These are phyloP conservation scores for Nyctalus aviator DNA, from an alignment of 2,797 vertebrate genomes.

Conservation along the genomic window DNA sequence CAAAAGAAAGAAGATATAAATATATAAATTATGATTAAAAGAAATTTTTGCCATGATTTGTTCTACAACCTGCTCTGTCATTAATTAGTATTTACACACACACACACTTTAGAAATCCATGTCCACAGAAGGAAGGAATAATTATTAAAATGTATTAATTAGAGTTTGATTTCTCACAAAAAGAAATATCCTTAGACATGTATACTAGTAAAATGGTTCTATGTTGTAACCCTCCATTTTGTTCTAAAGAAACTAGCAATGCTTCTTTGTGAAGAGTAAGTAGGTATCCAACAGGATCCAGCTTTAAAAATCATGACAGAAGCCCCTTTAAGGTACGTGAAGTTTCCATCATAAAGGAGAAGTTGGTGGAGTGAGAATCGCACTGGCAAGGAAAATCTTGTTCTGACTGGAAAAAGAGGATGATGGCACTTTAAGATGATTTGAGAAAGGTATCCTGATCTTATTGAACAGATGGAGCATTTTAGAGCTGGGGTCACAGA, in stretches of 20 bases:
- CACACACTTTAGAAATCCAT: constrained; percentile 19
- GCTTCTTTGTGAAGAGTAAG: not conserved
- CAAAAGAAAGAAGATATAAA: constrained; percentile 13
- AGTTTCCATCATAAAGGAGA: not conserved
- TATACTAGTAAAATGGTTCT: not conserved
- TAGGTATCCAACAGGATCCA: not conserved
- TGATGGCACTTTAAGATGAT: not conserved
- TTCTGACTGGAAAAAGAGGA: not conserved
- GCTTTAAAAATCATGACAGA: not conserved
- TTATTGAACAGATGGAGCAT: not conserved
- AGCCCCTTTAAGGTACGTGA: not conserved
- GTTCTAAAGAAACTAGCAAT: not conserved
- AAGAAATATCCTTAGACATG: not conserved
- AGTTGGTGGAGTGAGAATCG: not conserved
- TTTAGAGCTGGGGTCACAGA: not conserved
- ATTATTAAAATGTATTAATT: not conserved
- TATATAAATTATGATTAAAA: constrained; percentile 28
- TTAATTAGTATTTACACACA: not conserved
- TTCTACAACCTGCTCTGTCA: not conserved
- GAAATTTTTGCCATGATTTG: not conserved
- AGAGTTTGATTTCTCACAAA: constrained; percentile 24
- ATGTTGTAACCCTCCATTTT: not conserved
- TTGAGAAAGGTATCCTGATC: not conserved
- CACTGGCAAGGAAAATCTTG: not conserved
- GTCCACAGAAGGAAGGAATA: not conserved